Evolutionary conservation across 2,797 vertebrate species (phyloP).

Genomic region (Amazona finschi): DNA sequence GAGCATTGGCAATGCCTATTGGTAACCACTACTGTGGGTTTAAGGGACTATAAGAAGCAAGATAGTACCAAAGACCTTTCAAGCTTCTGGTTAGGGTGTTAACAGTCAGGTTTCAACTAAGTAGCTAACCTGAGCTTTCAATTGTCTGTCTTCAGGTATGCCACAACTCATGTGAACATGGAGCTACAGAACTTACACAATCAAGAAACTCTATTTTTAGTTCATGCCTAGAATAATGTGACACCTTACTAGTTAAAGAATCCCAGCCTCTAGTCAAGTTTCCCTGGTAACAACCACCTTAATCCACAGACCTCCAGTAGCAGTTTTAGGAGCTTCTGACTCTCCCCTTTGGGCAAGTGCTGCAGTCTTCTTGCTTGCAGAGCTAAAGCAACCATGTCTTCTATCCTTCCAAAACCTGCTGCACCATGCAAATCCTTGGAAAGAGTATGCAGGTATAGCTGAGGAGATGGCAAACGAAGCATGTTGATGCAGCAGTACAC

Average conservation of each 20-base stretch:
- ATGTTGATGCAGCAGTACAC: background rate
- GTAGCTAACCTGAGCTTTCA: background rate
- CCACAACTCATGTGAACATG: rapidly evolving
- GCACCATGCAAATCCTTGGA: background rate
- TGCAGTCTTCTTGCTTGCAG: background rate
- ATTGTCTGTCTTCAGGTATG: background rate
- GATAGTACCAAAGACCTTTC: background rate
- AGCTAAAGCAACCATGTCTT: background rate
- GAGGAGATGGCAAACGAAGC: background rate
- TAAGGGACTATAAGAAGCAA: background rate
- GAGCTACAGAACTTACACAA: background rate
- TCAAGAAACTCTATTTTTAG: background rate
- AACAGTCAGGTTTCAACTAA: background rate
- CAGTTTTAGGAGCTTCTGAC: background rate
- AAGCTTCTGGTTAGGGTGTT: background rate
- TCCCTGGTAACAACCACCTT: background rate
- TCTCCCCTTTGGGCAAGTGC: background rate
- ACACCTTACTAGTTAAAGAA: background rate
- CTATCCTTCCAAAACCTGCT: background rate
- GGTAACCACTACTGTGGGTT: background rate
- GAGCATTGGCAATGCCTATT: rapidly evolving
- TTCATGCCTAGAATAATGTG: background rate
- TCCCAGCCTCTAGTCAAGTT: background rate
- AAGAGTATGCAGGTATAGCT: background rate
- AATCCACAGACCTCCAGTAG: background rate